These are phyloP conservation scores for Gallinago undulata DNA, from an alignment of 2,113 vertebrate genomes.

Conservation along the genomic window DNA sequence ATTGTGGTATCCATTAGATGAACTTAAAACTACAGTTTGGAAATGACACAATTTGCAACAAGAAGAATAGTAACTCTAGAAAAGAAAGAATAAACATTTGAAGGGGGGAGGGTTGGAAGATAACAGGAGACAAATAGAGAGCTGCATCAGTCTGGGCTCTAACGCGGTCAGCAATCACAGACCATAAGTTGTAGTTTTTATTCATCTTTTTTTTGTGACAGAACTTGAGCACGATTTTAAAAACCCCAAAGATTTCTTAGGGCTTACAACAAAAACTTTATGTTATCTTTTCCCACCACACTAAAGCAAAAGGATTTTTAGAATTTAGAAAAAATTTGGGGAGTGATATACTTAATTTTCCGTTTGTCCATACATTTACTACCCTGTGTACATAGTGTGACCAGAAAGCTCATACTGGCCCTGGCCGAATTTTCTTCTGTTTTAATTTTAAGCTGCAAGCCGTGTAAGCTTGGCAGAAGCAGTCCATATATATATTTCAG, in stretches of 20 bases:
- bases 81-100: background rate
- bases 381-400: background rate
- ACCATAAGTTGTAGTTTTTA: background rate
- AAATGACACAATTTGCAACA: background rate
- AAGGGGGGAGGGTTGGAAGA: background rate
- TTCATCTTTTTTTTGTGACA: background rate
- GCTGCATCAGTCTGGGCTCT: background rate
- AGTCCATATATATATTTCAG: slow-evolving; percentile 43
- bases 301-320: background rate
- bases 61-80: background rate
- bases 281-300: background rate
- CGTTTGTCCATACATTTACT: background rate
- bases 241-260: background rate
- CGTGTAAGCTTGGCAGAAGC: slow-evolving; percentile 40
- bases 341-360: background rate
- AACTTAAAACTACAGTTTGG: background rate
- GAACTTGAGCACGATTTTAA: background rate
- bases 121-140: background rate
- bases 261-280: background rate
- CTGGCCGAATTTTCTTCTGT: background rate
- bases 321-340: background rate
- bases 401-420: background rate
- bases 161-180: background rate
- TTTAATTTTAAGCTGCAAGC: slow-evolving; percentile 28
- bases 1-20: background rate